Percentiles rank a stretch among this genome's conserved stretches.
These are phyloP conservation scores for Sinocyclocheilus anshuiensis DNA, from an alignment of 2,113 vertebrate genomes.

Conservation along the genomic window DNA sequence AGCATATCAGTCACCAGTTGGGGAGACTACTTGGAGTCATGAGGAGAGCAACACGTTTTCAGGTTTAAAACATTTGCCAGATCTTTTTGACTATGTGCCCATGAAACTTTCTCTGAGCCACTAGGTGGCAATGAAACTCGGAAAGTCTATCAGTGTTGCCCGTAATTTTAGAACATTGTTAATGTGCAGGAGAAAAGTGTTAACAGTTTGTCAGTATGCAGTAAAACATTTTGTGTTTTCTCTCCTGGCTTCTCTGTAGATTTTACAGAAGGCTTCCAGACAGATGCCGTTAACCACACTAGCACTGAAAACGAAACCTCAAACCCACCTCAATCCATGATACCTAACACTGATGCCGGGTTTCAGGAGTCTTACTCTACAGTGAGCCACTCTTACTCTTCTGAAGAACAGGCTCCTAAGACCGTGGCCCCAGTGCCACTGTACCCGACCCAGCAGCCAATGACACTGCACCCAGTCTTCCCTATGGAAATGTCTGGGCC, in stretches of 20 bases:
- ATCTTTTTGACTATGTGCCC: neutral
- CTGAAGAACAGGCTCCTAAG: constrained; percentile 27
- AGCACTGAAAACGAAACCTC: neutral
- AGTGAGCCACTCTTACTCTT: neutral
- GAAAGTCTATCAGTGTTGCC: neutral
- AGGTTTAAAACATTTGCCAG: constrained; percentile 55
- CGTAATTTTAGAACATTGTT: neutral
- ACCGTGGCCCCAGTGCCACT: constrained; percentile 50
- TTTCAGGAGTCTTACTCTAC: constrained; percentile 8
- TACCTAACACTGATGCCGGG: neutral
- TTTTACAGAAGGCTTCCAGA: neutral
- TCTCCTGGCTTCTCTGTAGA: neutral
- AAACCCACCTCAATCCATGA: neutral
- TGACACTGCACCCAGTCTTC: neutral
- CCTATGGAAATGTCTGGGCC: neutral
- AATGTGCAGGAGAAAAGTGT: neutral
- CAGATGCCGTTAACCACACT: neutral
- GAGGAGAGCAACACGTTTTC: constrained; percentile 43
- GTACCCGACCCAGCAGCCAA: constrained; percentile 33
- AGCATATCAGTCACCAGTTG: constrained; percentile 41
- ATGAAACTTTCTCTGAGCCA: neutral
- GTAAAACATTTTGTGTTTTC: constrained; percentile 24
- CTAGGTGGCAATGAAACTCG: neutral
- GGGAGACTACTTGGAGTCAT: constrained; percentile 11
- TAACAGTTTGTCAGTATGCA: neutral